Base-by-base conservation (phyloP, 2,888 invertebrate species). In the Vandiemenella viatica region DNA sequence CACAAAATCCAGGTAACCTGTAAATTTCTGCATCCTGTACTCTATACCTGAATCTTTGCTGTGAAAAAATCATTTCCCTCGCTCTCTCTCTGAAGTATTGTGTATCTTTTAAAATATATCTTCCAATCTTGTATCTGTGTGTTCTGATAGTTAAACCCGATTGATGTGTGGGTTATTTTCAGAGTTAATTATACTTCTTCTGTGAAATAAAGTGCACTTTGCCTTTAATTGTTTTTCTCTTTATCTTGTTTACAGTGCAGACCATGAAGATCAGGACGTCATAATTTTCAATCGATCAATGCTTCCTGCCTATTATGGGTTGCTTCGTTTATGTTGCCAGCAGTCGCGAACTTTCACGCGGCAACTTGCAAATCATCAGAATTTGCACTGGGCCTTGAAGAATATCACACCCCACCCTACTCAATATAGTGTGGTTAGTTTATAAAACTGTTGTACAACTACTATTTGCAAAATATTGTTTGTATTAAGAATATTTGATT, bases 391-490 rank as follows among this genome's bases (percentile, higher is more conserved):
- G 93, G 93, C 93, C 20, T 93, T 93, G 67, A 84, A 92, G 62
- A 93, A 93, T 67, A 92, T 95, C 55, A 89, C 91, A 23, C 91
- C 92, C n/a, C 91, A 91, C 68, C 89, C 91, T 5, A 89, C 89
- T 18, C 85, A 93, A 59, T 95, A 95, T 70, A 83, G 88, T 16
- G 80, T 80, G 54, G 80, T 76, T 63, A 66, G 64, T 62, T n/a
- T n/a, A n/a, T n/a, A 21, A 32, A 32, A 3, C n/a, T 32, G 3
- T 2, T 8, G 26, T 23, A 23, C 10, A 10, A 23, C 6, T 8
- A 23, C 6, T 23, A 23, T 23, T 23, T 32, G 4, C n/a, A 4
- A 32, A 13, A 10, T 32, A 3, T 32, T 32, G 10, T 32, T 13
- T 13, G 3, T 23, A 10, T 32, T 13, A 32, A 32, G 3, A 13